Conservation (phyloP, 2,113 vertebrate species). For the Cyprinus carpio region DNA sequence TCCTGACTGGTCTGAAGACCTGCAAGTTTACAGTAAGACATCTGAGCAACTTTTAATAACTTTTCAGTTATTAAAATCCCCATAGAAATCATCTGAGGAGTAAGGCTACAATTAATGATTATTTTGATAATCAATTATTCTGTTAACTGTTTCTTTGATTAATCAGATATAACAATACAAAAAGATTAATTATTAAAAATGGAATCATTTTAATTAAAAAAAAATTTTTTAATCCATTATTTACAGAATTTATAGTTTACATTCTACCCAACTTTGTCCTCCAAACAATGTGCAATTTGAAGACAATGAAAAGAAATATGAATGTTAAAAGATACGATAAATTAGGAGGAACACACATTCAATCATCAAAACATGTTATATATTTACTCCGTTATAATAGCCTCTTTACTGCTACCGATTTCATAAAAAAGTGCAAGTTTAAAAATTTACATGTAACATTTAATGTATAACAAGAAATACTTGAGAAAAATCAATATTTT, state of each 20-base stretch:
- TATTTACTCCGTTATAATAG: neutral
- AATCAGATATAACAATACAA: neutral
- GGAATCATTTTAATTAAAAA: neutral
- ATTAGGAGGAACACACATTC: neutral
- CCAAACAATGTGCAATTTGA: neutral
- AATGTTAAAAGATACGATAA: no score
- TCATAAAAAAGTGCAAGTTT: neutral
- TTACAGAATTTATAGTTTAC: neutral
- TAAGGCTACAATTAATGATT: neutral
- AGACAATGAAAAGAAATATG: neutral
- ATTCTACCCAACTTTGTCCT: neutral
- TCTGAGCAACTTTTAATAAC: neutral
- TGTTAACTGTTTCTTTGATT: neutral
- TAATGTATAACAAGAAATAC: no score
- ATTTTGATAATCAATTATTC: neutral
- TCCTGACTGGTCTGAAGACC: constrained; percentile 80
- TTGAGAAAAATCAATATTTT: neutral
- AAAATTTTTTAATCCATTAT: neutral
- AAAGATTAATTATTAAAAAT: neutral
- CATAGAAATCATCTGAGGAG: neutral
- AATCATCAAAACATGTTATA: neutral
- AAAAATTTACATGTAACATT: neutral
- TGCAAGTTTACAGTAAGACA: constrained; percentile 49
- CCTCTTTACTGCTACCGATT: neutral
- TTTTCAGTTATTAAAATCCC: constrained; percentile 1